These are phyloP conservation scores for Nilaparvata lugens DNA, from an alignment of 1,140 invertebrate species.

Conservation along the genomic window DNA sequence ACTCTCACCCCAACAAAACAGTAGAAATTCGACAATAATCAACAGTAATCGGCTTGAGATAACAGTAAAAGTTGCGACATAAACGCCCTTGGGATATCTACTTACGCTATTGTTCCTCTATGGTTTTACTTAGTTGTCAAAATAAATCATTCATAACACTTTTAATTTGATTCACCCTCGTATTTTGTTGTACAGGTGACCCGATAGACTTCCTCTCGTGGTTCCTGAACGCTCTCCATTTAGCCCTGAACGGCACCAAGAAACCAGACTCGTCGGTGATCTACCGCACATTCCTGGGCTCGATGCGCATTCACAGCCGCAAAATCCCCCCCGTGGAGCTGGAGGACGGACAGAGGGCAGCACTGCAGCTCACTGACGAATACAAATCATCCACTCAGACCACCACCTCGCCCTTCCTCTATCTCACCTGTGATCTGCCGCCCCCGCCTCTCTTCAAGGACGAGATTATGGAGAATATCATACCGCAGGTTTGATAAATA, in stretches of 20 bases:
- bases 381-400: conserved; percentile 74
- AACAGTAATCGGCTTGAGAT: too few relatives aligned
- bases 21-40: too few relatives aligned
- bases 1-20: too few relatives aligned
- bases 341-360: conserved; percentile 77
- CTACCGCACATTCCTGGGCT: conserved; percentile 90
- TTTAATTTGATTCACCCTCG: conserved; percentile 17
- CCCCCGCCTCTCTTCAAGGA: conserved; percentile 94
- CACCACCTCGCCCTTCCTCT: conserved; percentile 84
- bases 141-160: not conserved
- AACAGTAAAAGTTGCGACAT: too few relatives aligned
- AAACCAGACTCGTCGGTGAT: conserved; percentile 83
- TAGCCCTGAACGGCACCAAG: conserved; percentile 78
- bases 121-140: too few relatives aligned
- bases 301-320: conserved; percentile 88
- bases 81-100: too few relatives aligned
- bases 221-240: conserved; percentile 90
- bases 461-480: conserved; percentile 95
- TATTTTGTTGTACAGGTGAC: conserved; percentile 71
- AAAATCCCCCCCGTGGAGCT: conserved; percentile 92
- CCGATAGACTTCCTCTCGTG: conserved; percentile 94
- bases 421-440: conserved; percentile 93
- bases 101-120: too few relatives aligned
- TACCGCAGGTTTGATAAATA: conserved; percentile 97
- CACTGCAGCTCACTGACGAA: conserved; percentile 70